Conservation (phyloP, 2,888 invertebrate genomes). For the Mesorhabditis belari region DNA sequence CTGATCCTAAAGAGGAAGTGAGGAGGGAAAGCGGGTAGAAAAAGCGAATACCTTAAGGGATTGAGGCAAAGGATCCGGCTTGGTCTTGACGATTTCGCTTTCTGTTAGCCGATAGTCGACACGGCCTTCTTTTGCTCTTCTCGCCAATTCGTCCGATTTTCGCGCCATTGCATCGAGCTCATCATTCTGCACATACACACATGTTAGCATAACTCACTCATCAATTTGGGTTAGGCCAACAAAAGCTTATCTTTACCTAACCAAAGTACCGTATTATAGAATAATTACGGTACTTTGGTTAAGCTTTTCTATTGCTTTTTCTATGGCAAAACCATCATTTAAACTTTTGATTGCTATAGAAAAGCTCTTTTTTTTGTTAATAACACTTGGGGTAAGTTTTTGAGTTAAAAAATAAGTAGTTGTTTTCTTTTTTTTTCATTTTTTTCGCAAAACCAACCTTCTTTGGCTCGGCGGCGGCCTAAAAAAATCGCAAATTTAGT, state of each 20-base stretch:
- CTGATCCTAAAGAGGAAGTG: constrained; percentile 25
- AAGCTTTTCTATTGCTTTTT: too few relatives aligned
- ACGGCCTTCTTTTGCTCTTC: constrained; percentile 30
- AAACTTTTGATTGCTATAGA: too few relatives aligned
- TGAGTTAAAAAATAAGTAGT: not conserved
- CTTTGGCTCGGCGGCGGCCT: constrained; percentile 40
- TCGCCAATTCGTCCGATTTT: constrained; percentile 30
- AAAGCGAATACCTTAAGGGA: constrained; percentile 31
- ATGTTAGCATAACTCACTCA: not conserved
- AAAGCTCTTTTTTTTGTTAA: not conserved
- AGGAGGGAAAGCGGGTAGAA: not conserved
- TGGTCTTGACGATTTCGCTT: constrained; percentile 42
- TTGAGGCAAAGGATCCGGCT: constrained; percentile 40
- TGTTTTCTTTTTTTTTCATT: too few relatives aligned
- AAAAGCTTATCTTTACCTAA: too few relatives aligned
- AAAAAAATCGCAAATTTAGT: constrained; percentile 16
- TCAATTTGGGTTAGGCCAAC: too few relatives aligned
- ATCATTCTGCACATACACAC: constrained; percentile 25
- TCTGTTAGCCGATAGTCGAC: constrained; percentile 36
- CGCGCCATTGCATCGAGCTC: constrained; percentile 48
- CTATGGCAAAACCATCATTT: too few relatives aligned
- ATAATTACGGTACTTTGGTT: too few relatives aligned
- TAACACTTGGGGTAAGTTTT: not conserved
- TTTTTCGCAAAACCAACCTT: too few relatives aligned
- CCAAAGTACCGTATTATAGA: too few relatives aligned